phyloP scores from a whole-genome alignment of 2,888 invertebrate genomes.

The Rotaria magnacalcarata region DNA sequence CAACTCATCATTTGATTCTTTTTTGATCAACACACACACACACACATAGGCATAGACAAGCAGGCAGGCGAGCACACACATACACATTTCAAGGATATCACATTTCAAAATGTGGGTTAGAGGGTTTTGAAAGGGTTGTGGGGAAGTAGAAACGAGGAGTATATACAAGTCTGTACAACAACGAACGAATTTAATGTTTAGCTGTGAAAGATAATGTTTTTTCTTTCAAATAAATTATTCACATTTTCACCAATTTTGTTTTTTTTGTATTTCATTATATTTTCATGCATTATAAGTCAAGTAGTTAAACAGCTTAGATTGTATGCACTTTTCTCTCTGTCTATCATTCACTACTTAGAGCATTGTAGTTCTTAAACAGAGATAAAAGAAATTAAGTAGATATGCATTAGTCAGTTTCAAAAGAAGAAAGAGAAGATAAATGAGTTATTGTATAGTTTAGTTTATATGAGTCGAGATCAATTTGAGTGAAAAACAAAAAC shows the following conservation, averaged over 20 bases:
- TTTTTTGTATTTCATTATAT: not conserved
- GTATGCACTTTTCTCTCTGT: not conserved
- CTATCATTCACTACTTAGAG: not conserved
- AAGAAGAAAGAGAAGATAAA: not conserved
- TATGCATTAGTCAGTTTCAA: not conserved
- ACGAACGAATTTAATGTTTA: not conserved
- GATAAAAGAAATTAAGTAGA: constrained; percentile 16
- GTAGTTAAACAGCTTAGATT: constrained; percentile 8
- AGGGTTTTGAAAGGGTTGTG: not conserved
- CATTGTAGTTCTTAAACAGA: not conserved
- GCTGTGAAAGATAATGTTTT: not conserved
- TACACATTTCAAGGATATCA: constrained; percentile 21
- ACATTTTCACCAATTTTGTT: not conserved
- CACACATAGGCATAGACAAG: not conserved
- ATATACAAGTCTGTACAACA: not conserved
- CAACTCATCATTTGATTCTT: not conserved
- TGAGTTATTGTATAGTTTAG: not conserved
- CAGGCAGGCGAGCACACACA: not conserved
- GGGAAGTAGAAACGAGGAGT: not conserved
- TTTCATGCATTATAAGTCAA: not conserved
- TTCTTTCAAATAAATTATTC: not conserved
- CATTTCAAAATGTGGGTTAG: not conserved
- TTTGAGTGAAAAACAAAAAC: not conserved
- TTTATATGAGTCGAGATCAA: not conserved
- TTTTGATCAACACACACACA: constrained; percentile 1